Conservation (phyloP, 1,140 invertebrate species). For the Drosophila biarmipes region DNA sequence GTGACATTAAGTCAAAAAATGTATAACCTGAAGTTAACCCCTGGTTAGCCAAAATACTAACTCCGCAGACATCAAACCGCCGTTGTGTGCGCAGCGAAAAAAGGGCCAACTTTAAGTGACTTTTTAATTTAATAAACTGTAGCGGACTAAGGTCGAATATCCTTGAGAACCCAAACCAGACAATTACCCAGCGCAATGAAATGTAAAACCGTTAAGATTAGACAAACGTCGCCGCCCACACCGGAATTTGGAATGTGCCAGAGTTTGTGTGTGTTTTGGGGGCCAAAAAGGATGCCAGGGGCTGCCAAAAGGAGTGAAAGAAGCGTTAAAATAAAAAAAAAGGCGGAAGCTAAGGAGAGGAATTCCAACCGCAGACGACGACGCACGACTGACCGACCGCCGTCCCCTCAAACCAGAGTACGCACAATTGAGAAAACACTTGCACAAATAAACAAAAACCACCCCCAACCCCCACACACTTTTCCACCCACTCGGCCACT, state of each 20-base stretch:
- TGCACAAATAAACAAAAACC: conserved; percentile 77
- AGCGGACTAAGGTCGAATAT: conserved; percentile 28
- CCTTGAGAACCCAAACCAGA: conserved; percentile 6
- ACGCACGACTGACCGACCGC: conserved; percentile 51
- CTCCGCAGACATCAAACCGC: not conserved
- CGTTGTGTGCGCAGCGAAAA: not conserved
- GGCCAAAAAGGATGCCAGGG: conserved; percentile 5
- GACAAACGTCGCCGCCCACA: conserved; percentile 60
- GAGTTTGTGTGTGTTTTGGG: conserved; percentile 6
- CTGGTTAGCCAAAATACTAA: not conserved
- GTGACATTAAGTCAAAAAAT: not conserved
- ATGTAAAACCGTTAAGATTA: conserved; percentile 83
- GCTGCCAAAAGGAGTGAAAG: conserved; percentile 11
- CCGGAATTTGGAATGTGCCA: conserved; percentile 16
- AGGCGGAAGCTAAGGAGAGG: conserved; percentile 21
- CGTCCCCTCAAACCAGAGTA: conserved; percentile 18
- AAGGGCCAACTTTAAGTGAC: conserved; percentile 39
- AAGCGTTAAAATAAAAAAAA: conserved; percentile 5
- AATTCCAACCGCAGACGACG: conserved; percentile 71
- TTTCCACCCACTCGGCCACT: conserved; percentile 54
- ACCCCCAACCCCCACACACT: conserved; percentile 6
- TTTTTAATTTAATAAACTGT: conserved; percentile 70
- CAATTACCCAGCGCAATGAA: conserved; percentile 76
- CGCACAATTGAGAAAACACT: conserved; percentile 82
- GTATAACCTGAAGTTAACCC: not conserved